Conservation (phyloP, 37 sponge, comb jelly and placozoan species). For the Agelas oroides region DNA sequence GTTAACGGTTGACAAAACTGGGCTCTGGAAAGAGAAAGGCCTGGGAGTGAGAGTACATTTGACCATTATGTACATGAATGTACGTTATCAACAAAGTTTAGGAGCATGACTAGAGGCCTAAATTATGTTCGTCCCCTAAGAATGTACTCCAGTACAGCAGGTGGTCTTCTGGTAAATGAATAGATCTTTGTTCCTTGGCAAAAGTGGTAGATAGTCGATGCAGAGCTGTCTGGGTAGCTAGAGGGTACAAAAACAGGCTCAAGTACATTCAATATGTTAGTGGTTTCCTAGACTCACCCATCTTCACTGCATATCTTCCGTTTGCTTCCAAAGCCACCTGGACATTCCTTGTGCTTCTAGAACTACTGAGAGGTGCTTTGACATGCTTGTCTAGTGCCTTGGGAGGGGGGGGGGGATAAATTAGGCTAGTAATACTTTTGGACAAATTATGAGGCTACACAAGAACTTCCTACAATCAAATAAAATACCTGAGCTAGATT, state of each 20-base stretch:
- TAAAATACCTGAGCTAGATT: constrained; percentile 33
- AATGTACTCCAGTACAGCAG: constrained; percentile 28
- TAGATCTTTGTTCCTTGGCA: constrained; percentile 32
- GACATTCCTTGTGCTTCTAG: constrained; percentile 44
- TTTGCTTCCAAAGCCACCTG: constrained; percentile 52
- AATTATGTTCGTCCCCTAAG: neutral
- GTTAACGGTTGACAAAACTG: no score
- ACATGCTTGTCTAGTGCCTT: constrained; percentile 63
- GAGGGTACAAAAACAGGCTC: neutral
- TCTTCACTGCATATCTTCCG: constrained; percentile 64
- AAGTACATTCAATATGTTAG: no score
- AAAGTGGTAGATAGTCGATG: constrained; percentile 39
- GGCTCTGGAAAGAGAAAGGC: no score
- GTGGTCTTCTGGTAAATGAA: constrained; percentile 26
- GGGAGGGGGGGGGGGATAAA: neutral
- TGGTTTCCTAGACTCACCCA: no score
- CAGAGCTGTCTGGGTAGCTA: constrained; percentile 44
- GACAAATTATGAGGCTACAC: no score
- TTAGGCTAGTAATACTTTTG: no score
- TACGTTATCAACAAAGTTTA: no score
- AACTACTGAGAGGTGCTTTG: constrained; percentile 48
- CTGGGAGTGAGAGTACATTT: no score
- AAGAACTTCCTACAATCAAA: no score
- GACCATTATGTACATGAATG: no score
- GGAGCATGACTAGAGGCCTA: no score